Evolutionary conservation across 2,888 invertebrate species (phyloP).

Genomic region (Petrolisthes manimaculis): DNA sequence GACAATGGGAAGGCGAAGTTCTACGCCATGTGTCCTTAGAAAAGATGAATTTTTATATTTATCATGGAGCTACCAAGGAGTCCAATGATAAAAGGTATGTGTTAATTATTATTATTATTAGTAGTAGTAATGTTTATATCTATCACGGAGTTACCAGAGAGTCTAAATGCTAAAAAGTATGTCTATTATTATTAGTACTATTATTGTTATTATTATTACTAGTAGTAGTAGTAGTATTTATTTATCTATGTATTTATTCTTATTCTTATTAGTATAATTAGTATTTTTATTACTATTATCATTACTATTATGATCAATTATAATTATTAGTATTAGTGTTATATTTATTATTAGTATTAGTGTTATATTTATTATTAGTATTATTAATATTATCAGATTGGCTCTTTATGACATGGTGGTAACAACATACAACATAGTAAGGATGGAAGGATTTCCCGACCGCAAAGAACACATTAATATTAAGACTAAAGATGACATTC

Average conservation of each 20-base stretch:
- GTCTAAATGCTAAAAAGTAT: not conserved
- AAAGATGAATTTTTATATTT: constrained; percentile 77
- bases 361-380: too few relatives aligned
- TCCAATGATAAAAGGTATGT: constrained; percentile 8
- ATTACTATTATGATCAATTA: constrained; percentile 28
- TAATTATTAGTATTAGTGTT: not conserved
- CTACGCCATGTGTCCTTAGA: constrained; percentile 75
- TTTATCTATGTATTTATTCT: too few relatives aligned
- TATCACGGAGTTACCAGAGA: not conserved
- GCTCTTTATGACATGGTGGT: constrained; percentile 84
- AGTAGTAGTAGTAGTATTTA: too few relatives aligned
- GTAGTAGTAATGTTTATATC: not conserved
- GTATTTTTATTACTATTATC: not conserved
- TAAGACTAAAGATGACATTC: constrained; percentile 51
- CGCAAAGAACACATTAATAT: constrained; percentile 27
- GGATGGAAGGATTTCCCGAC: constrained; percentile 69
- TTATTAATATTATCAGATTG: constrained; percentile 71
- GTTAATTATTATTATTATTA: not conserved
- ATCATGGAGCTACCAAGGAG: constrained; percentile 84
- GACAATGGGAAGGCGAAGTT: constrained; percentile 91
- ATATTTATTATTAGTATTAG: constrained; percentile 21
- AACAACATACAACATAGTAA: constrained; percentile 86
- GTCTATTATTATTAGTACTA: too few relatives aligned
- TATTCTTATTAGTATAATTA: too few relatives aligned
- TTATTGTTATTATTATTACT: not conserved